phyloP scores from a whole-genome alignment of 2,888 invertebrate genomes.

The Tromatobia lineatoria region DNA sequence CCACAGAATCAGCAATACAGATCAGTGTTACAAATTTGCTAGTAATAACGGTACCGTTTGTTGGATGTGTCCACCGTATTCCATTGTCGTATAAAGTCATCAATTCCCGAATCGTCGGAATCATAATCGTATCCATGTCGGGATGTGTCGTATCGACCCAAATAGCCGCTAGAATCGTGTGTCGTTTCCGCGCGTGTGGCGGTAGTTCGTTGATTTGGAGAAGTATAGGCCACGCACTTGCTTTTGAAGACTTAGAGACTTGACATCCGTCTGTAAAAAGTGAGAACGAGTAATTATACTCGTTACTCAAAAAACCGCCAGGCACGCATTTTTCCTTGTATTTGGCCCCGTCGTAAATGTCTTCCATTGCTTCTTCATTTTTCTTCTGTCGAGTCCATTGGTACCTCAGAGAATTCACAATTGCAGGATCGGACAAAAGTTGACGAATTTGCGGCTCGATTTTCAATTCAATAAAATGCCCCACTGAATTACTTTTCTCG shows the following conservation, averaged over 20 bases:
- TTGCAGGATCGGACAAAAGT: too few species aligned
- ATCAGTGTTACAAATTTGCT: conserved; percentile 60
- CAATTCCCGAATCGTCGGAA: conserved; percentile 14
- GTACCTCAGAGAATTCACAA: too few species aligned
- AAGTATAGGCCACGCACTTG: conserved; percentile 56
- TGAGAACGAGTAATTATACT: too few species aligned
- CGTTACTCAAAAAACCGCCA: too few species aligned
- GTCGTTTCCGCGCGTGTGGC: conserved; percentile 61
- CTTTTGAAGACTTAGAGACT: too few species aligned
- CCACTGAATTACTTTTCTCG: too few species aligned
- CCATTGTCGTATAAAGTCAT: conserved; percentile 6
- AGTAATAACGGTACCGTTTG: conserved; percentile 14
- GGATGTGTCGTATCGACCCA: conserved; percentile 52
- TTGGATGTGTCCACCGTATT: conserved; percentile 39
- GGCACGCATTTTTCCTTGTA: too few species aligned
- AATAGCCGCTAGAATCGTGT: conserved; percentile 38
- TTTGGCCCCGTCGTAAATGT: too few species aligned
- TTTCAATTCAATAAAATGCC: too few species aligned
- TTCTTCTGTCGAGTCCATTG: too few species aligned
- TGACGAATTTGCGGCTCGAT: too few species aligned
- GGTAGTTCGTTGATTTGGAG: conserved; percentile 61
- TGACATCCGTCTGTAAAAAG: too few species aligned
- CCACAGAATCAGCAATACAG: conserved; percentile 62
- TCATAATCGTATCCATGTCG: conserved; percentile 7
- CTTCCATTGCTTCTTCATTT: not conserved